Evolutionary conservation across 2,888 invertebrate species (phyloP).

Genomic region (Lysandra bellargus): DNA sequence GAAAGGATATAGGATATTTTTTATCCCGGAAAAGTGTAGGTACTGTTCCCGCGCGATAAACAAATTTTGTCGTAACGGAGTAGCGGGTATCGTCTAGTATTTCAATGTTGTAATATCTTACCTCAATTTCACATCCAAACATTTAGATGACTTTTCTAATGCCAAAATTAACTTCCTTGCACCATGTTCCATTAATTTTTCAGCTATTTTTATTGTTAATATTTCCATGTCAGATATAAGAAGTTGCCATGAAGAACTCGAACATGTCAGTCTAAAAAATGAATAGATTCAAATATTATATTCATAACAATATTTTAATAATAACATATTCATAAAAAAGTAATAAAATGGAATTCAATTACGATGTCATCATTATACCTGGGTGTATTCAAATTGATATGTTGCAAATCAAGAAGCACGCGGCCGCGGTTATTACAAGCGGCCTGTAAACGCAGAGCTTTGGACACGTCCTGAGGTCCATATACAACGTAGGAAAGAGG

Average conservation of each 20-base stretch:
- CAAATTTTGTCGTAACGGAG: too few species aligned
- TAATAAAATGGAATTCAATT: too few species aligned
- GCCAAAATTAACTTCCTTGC: background rate
- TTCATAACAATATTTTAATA: too few species aligned
- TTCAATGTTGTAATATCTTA: background rate
- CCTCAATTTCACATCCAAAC: slow-evolving; percentile 9
- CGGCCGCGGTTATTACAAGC: slow-evolving; percentile 57
- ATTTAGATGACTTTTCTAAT: background rate
- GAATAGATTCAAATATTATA: too few species aligned
- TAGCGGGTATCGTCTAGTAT: too few species aligned
- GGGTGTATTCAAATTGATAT: slow-evolving; percentile 37
- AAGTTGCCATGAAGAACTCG: slow-evolving; percentile 9
- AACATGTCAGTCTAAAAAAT: background rate
- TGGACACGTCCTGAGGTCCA: slow-evolving; percentile 46
- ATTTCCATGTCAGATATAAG: slow-evolving; percentile 10
- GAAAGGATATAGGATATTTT: too few species aligned
- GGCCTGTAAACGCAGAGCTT: slow-evolving; percentile 56
- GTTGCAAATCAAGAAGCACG: slow-evolving; percentile 50
- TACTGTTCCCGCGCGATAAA: too few species aligned
- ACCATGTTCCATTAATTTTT: background rate
- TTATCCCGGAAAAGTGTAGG: too few species aligned
- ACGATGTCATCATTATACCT: slow-evolving; percentile 42
- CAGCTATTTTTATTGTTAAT: background rate
- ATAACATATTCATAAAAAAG: background rate
- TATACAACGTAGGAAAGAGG: slow-evolving; percentile 57